Evolutionary conservation across 2,888 invertebrate species (phyloP), one percentile per base, ranked within the genome.

Genomic region (Isoperla grammatica): DNA sequence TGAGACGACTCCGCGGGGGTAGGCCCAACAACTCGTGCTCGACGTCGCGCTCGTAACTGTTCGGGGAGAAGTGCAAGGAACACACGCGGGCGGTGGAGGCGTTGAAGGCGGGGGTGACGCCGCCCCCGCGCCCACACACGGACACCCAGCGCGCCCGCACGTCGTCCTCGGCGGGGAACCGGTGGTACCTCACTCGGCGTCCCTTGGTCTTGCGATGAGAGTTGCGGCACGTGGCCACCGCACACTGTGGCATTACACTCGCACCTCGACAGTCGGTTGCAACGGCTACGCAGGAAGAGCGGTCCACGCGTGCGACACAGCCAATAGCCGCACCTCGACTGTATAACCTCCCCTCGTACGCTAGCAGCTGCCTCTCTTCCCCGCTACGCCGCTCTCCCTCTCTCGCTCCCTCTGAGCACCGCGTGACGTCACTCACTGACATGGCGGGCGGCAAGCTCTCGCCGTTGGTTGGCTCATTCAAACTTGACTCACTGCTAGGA

Each of bases 151-250:
- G 72, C 55, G 74, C 70, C 56, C 81, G 77, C 46, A 78, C 78
- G 67, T 73, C 73, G 65, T 74, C 73, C 70, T 80, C 79, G 64
- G 79, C 78, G 35, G 81, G 81, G 70, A 81, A 81, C 64, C 81
- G 78, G 71, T 81, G 81, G 72, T 81, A 81, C 59, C 79, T 76
- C 63, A 81, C 78, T 60, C 79, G 74, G 61, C 78, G 76, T 56
- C 79, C 79, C 64, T 78, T 77, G 54, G 80, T 80, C 66, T 78
- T 78, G 59, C 81, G 75, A 70, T 81, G 80, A 69, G 79, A 79
- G 68, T 79, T 81, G 67, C 77, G 77, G 71, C 81, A 81, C 67
- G 77, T 78, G 65, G 76, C 74, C 57, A 81, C 78, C 63, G 81
- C 80, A 72, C 81, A 81, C 75, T 81, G 81, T 69, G 81, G 80